Evolutionary conservation across 2,113 vertebrate species (phyloP), one percentile per base, ranked within the genome.

Genomic region (Recurvirostra avosetta): DNA sequence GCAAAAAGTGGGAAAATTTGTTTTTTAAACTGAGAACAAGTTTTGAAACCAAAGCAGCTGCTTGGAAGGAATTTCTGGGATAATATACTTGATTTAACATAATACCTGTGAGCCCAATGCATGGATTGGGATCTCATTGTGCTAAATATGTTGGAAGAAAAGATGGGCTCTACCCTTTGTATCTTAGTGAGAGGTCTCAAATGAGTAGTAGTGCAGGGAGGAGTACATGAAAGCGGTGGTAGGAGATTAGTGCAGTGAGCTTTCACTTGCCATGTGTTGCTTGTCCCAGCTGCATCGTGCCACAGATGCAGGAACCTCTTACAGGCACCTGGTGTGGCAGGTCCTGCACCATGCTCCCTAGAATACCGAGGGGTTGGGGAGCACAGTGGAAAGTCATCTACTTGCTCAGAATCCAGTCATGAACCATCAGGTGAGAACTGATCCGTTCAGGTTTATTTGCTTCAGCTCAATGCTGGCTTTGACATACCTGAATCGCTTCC

Each of bases 211-310:
- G 27, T 30, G 27, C 14, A n/a, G 14, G 50, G 34, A 86, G 16
- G 30, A 77, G 32, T 29, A 23, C 0, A 0, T 3, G 3, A 29
- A 65, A 58, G 8, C 19, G 2, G 27, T 59, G 30, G 25, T 21
- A 59, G 21, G 27, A 68, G 47, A 27, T 43, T 1, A 63, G 8
- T 32, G 36, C 55, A 30, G 52, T 66, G 45, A 36, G 22, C 8
- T 74, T 56, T 61, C 61, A 22, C 29, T 65, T 59, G 30, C 59
- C n/a, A 9, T 0, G 1, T 47, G 38, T 59, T 27, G 19, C 49
- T 85, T 58, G 29, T 40, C 55, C 26, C 25, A 40, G 20, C 38
- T 75, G 12, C 1, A 0, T 18, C 30, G 34, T 53, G 41, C 55
- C 36, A 40, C 62, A n/a, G 43, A 27, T 65, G 25, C 26, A 66